phyloP scores from a whole-genome alignment of 2,888 invertebrate species.

The Petrolisthes manimaculis region DNA sequence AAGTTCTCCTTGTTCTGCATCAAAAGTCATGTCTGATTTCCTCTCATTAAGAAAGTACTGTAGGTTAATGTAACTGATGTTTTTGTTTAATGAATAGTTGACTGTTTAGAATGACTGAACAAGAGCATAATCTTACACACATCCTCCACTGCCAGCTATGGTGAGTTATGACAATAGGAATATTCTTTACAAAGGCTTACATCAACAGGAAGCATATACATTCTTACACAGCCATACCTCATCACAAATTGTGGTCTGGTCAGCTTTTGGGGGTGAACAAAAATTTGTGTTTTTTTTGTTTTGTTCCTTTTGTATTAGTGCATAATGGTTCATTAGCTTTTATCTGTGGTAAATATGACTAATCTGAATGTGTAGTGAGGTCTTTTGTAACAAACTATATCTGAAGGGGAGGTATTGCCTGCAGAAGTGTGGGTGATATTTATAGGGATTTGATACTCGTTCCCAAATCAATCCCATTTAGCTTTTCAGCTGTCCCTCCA shows the following conservation, averaged over 20 bases:
- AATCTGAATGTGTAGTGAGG: no score
- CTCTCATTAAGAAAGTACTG: background rate
- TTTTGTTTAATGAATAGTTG: background rate
- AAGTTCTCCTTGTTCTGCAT: background rate
- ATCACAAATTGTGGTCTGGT: background rate
- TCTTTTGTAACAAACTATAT: no score
- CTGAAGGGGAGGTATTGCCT: no score
- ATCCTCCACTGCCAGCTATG: constrained; percentile 7
- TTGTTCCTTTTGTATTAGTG: background rate
- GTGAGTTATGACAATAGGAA: background rate
- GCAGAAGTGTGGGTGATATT: no score
- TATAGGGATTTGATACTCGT: no score
- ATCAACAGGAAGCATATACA: background rate
- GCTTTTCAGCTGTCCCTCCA: no score
- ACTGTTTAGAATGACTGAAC: background rate
- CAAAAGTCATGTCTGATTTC: background rate
- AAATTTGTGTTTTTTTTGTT: background rate
- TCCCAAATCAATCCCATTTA: no score
- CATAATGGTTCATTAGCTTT: background rate
- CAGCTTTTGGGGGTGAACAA: background rate
- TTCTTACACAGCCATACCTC: background rate
- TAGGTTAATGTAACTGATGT: background rate
- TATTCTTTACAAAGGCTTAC: background rate
- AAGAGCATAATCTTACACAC: constrained; percentile 3
- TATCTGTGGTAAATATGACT: no score